A percentile compares a stretch with the other conserved stretches of the same genome.
These are phyloP conservation scores for Dryomyza anilis DNA, from an alignment of 2,888 invertebrate genomes.

Conservation along the genomic window DNA sequence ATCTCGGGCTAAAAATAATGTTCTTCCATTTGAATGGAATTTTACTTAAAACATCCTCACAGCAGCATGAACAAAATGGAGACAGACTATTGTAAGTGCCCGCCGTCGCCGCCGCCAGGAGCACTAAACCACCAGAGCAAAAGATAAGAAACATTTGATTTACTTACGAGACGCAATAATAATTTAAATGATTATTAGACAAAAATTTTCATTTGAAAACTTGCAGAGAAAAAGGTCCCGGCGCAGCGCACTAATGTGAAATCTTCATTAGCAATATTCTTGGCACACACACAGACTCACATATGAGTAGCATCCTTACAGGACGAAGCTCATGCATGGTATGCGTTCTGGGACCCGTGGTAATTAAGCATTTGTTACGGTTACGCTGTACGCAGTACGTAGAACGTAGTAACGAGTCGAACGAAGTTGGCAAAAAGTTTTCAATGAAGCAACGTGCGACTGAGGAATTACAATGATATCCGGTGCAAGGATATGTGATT, in stretches of 20 bases:
- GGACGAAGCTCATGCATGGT: slow-evolving; percentile 8
- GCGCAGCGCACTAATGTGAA: slow-evolving; percentile 2
- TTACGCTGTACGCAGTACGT: not conserved
- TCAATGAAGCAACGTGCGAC: slow-evolving; percentile 23
- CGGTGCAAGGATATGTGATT: slow-evolving; percentile 1
- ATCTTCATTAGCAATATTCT: slow-evolving; percentile 17
- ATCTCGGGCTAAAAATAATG: slow-evolving; percentile 5
- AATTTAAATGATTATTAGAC: slow-evolving; percentile 35
- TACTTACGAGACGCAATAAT: slow-evolving; percentile 33
- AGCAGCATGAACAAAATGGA: too few relatives aligned
- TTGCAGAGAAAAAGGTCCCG: not conserved
- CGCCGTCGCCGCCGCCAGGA: too few relatives aligned
- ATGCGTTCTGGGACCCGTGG: slow-evolving; percentile 17
- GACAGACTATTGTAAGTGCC: too few relatives aligned
- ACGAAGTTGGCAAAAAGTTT: slow-evolving; percentile 33
- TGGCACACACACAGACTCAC: slow-evolving; percentile 3
- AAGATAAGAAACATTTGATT: slow-evolving; percentile 33
- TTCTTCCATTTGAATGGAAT: not conserved
- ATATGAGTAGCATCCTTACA: not conserved
- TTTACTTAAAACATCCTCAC: not conserved
- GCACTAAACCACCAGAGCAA: not conserved
- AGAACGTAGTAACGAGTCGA: slow-evolving; percentile 20
- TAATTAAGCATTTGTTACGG: slow-evolving; percentile 25
- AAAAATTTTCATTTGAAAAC: slow-evolving; percentile 13
- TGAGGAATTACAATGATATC: slow-evolving; percentile 22